These are phyloP conservation scores for Hyla sarda DNA, from an alignment of 2,113 vertebrate species.

Conservation along the genomic window DNA sequence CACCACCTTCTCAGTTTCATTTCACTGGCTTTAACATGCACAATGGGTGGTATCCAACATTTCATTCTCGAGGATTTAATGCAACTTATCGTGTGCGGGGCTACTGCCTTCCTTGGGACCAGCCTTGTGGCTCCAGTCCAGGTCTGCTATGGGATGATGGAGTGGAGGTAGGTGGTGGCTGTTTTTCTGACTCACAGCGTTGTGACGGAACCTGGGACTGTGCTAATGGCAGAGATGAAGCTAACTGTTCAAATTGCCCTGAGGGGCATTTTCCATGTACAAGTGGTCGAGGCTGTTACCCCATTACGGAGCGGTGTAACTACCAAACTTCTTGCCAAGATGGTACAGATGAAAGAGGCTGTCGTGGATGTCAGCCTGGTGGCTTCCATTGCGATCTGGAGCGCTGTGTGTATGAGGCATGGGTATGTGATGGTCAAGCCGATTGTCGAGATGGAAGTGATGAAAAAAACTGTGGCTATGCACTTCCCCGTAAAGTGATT, in stretches of 20 bases:
- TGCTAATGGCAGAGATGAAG: conserved; percentile 81
- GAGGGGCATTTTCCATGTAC: conserved; percentile 79
- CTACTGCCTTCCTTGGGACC: conserved; percentile 87
- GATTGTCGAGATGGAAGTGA: conserved; percentile 88
- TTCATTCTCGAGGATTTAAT: conserved; percentile 76
- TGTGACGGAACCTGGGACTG: conserved; percentile 89
- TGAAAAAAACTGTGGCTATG: conserved; percentile 83
- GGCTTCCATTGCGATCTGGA: conserved; percentile 87
- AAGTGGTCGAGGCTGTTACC: conserved; percentile 74
- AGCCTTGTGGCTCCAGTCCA: conserved; percentile 75
- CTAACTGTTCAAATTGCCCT: conserved; percentile 78
- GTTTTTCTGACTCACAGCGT: conserved; percentile 75
- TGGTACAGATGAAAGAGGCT: conserved; percentile 84
- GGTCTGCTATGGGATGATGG: conserved; percentile 63
- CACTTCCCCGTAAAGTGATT: conserved; percentile 88
- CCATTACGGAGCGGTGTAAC: conserved; percentile 82
- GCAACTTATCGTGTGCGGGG: conserved; percentile 85
- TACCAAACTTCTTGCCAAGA: conserved; percentile 88
- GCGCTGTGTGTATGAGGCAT: conserved; percentile 90
- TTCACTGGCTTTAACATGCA: neutral
- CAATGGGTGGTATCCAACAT: neutral
- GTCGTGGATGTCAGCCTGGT: conserved; percentile 83
- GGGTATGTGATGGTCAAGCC: conserved; percentile 89
- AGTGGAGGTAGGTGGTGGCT: conserved; percentile 67
- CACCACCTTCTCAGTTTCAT: conserved; percentile 5